phyloP scores from a whole-genome alignment of 2,888 invertebrate species.

The Ochropacha duplaris region DNA sequence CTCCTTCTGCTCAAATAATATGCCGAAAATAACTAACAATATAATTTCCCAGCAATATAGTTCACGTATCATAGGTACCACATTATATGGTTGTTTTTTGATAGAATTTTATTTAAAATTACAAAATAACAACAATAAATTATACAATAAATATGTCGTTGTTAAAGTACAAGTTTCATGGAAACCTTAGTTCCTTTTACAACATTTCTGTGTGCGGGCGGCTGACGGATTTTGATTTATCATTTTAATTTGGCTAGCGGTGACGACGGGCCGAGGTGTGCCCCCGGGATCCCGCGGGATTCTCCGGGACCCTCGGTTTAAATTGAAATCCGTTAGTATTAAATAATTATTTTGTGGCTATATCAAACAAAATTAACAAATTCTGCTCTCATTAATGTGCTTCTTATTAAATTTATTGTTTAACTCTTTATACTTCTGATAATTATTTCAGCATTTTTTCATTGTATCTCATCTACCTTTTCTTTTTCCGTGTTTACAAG shows the following conservation, averaged over 20 bases:
- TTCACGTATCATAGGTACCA: background rate
- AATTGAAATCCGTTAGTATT: constrained; percentile 66
- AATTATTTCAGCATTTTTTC: background rate
- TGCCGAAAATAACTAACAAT: too few relatives aligned
- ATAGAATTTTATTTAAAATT: constrained; percentile 4
- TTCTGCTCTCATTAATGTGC: constrained; percentile 6
- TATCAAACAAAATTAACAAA: constrained; percentile 48
- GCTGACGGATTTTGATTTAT: constrained; percentile 78
- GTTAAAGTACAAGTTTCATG: constrained; percentile 34
- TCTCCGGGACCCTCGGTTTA: constrained; percentile 55
- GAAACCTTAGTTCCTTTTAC: constrained; percentile 26
- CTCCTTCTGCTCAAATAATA: too few relatives aligned
- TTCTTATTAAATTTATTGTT: background rate
- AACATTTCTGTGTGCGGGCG: constrained; percentile 31
- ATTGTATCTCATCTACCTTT: background rate
- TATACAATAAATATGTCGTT: constrained; percentile 22
- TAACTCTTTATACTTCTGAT: background rate
- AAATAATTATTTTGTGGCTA: constrained; percentile 60
- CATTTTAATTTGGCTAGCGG: constrained; percentile 77
- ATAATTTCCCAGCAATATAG: background rate
- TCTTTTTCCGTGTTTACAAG: background rate
- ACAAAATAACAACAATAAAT: constrained; percentile 9
- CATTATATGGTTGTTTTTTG: background rate
- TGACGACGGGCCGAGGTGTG: constrained; percentile 65
- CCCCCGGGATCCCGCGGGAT: constrained; percentile 54